Base-by-base conservation (phyloP, 2,888 invertebrate species). In the Pristionchus entomophagus region DNA sequence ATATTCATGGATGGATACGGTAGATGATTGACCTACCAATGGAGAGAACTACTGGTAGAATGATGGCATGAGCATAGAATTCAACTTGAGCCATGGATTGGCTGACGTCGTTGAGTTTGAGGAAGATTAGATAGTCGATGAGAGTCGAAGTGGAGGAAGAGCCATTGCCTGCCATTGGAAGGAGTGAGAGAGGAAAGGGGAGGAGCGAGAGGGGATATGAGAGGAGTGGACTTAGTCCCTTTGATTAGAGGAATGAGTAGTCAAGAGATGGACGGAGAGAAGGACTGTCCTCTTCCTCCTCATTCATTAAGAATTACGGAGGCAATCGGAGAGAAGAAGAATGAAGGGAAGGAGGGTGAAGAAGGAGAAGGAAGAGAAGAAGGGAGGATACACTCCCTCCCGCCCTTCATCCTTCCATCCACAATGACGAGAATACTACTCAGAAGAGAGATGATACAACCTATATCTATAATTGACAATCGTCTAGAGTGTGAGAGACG, bases 51-150 rank as follows among this genome's bases (percentile, higher is more conserved):
- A 89, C 86, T 19, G 92, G 91, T 89, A 92, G 92, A 41, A 92
- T 90, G 84, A 91, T 87, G 45, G 90, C 91, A 84, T 92, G 92
- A 10, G 92, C 91, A 41, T 90, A 77, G 78, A 88, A 92, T 69
- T 92, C 92, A 73, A 92, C 90, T 83, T 89, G 88, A 45, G 89
- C 88, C 90, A 90, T 90, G 51, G 56, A 53, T 14, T 56, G 12
- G 35, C 10, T 14, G 3, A 35, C 12, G n/a, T 56, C 56, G 80
- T 26, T 35, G 29, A 49, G 26, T 17, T 73, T 41, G 1, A 78
- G 49, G 17, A 81, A 38, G 56, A 53, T 53, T 5, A 38, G 51
- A 56, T 35, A n/a, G 19, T 22, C 35, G n/a, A 17, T 26, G 8
- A 38, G 56, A 35, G 81, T 56, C 0, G 80, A 41, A 8, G 51